Conservation (phyloP, 1,140 invertebrate genomes). For the Potamilus streckersoni region DNA sequence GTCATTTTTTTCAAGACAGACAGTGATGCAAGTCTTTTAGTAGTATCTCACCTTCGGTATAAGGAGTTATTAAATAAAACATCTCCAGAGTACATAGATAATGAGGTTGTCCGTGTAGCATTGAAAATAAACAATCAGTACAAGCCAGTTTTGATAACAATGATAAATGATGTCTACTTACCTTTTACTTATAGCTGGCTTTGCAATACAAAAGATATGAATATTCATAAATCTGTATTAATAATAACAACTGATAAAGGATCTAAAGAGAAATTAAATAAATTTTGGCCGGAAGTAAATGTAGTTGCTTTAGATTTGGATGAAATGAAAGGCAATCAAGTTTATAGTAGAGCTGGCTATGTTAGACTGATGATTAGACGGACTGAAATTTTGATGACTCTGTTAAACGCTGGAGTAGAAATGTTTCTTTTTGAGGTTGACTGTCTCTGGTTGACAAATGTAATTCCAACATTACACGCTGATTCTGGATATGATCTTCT, state of each 20-base stretch:
- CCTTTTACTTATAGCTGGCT: slow-evolving; percentile 53
- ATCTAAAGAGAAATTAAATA: slow-evolving; percentile 33
- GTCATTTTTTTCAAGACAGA: too few relatives aligned
- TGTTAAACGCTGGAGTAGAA: slow-evolving; percentile 38
- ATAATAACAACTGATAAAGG: slow-evolving; percentile 43
- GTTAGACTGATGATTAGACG: slow-evolving; percentile 48
- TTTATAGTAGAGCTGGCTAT: slow-evolving; percentile 50
- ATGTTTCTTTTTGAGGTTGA: slow-evolving; percentile 59
- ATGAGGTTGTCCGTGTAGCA: slow-evolving; percentile 18
- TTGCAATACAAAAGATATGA: slow-evolving; percentile 51
- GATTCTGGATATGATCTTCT: slow-evolving; percentile 36
- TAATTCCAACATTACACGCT: slow-evolving; percentile 32
- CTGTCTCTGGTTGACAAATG: slow-evolving; percentile 51
- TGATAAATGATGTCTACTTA: slow-evolving; percentile 55
- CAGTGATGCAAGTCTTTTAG: too few relatives aligned
- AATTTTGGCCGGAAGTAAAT: slow-evolving; percentile 44
- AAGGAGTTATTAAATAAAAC: too few relatives aligned
- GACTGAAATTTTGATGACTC: slow-evolving; percentile 37
- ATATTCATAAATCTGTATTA: slow-evolving; percentile 45
- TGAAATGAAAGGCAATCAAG: slow-evolving; percentile 35
- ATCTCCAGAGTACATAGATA: not conserved
- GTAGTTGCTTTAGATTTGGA: slow-evolving; percentile 31
- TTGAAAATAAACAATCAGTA: slow-evolving; percentile 9
- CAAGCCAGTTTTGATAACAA: slow-evolving; percentile 39
- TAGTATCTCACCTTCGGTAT: too few relatives aligned